phyloP scores from a whole-genome alignment of 2,113 vertebrate genomes.

The Myotis davidii region DNA sequence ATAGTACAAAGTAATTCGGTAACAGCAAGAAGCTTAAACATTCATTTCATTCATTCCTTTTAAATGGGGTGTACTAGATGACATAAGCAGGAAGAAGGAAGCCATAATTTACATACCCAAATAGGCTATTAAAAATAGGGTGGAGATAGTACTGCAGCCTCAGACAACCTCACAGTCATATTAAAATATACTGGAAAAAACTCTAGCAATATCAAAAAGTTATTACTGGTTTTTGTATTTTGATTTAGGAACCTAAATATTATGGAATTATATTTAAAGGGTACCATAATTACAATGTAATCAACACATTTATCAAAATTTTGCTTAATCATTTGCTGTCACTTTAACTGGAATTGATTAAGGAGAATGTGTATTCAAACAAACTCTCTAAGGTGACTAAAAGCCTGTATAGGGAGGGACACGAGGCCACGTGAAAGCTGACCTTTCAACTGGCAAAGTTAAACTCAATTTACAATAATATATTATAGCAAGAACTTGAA shows the following conservation, averaged over 20 bases:
- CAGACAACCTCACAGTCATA: constrained; percentile 17
- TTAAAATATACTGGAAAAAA: constrained; percentile 37
- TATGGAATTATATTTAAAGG: neutral
- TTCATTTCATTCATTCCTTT: constrained; percentile 49
- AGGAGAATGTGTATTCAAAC: neutral
- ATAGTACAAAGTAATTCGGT: constrained; percentile 70
- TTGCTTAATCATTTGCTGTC: neutral
- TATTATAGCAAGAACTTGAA: constrained; percentile 25
- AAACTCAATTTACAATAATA: neutral
- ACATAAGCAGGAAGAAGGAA: constrained; percentile 53
- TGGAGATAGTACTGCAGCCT: neutral
- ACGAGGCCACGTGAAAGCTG: neutral
- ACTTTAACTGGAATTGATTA: constrained; percentile 35
- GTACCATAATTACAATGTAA: neutral
- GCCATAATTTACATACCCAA: constrained; percentile 11
- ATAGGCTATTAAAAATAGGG: constrained; percentile 55
- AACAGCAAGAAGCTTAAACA: constrained; percentile 47
- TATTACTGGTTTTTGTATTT: neutral
- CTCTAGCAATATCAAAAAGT: neutral
- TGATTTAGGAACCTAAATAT: neutral
- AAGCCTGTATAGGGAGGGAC: neutral
- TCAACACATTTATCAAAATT: neutral
- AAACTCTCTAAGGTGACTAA: neutral
- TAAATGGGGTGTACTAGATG: neutral
- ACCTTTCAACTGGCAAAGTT: neutral